Evolutionary conservation across 2,888 invertebrate genomes (phyloP), one percentile per base, ranked within the genome.

Genomic region (Metallyticus violacea): DNA sequence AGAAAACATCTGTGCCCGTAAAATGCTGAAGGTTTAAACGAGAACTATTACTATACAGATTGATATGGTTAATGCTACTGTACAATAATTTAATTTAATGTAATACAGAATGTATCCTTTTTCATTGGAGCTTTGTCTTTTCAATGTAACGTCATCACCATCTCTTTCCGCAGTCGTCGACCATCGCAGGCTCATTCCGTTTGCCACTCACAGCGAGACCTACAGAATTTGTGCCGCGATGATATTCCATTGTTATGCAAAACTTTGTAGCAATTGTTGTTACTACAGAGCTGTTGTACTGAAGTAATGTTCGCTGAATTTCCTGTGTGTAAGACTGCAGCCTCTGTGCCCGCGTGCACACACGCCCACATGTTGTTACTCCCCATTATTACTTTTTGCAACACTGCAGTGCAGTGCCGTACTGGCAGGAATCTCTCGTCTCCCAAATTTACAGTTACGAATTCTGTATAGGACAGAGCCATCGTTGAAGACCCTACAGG

Each of bases 181-280:
- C 40, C 40, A 62, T 62, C 40, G 40, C 40, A 62, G 40, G 22
- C 40, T 62, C 40, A 62, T 62, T 22, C 0, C 40, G 22, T 62
- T 62, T 62, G 40, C 40, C 40, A 62, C 40, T 9, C 40, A 62
- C 7, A 62, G 40, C 40, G 40, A 2, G 40, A n/a, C 40, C 40
- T 15, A 62, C 15, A 62, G 40, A 62, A 62, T 9, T 62, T 62
- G 40, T 62, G 40, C 40, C 22, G 40, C 15, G 40, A 62, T 62
- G 81, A 7, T 28, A 29, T 28, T 77, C 77, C 26, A 84, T 84
- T 84, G 84, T 84, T 84, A 77, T 77, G 76, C 84, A 84, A 77
- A 84, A 84, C 29, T 30, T 26, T 77, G 27, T 27, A n/a, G 77
- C 84, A 27, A 84, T 84, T 84, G 84, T 77, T 84, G 27, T 77